A percentile compares a stretch with the other conserved stretches of the same genome.
Evolutionary conservation across 2,888 invertebrate genomes (phyloP).

Genomic region (Tetragonula carbonaria): DNA sequence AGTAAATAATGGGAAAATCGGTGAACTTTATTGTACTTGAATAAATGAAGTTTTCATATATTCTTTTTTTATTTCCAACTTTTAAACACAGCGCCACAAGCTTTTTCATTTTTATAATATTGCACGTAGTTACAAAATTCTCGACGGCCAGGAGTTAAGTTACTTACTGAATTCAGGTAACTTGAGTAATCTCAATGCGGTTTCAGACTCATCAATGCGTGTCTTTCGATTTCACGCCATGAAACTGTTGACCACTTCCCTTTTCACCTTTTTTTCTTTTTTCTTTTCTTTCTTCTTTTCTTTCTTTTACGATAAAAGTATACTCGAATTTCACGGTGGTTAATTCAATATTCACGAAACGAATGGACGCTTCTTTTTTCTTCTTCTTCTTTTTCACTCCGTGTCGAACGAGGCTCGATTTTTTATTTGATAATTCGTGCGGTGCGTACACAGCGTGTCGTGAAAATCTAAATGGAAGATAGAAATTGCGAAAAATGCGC

Average conservation of each 20-base stretch:
- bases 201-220: background rate
- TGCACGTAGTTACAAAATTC: background rate
- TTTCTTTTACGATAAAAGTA: too few species aligned
- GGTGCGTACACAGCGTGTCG: background rate
- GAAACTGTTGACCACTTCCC: slow-evolving; percentile 2
- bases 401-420: background rate
- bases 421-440: background rate
- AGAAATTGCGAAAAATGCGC: background rate
- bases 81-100: background rate
- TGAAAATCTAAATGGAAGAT: background rate
- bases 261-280: background rate
- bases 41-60: too few species aligned
- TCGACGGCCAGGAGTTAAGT: background rate
- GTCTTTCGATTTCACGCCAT: background rate
- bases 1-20: too few species aligned
- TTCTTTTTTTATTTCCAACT: too few species aligned
- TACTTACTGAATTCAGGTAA: background rate
- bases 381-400: background rate
- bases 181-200: background rate
- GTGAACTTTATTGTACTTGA: too few species aligned
- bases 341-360: background rate
- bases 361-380: background rate
- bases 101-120: background rate
- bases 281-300: background rate
- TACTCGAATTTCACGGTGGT: background rate